These are phyloP conservation scores for Catamblyrhynchus diadema DNA, from an alignment of 2,797 vertebrate species.

Conservation along the genomic window DNA sequence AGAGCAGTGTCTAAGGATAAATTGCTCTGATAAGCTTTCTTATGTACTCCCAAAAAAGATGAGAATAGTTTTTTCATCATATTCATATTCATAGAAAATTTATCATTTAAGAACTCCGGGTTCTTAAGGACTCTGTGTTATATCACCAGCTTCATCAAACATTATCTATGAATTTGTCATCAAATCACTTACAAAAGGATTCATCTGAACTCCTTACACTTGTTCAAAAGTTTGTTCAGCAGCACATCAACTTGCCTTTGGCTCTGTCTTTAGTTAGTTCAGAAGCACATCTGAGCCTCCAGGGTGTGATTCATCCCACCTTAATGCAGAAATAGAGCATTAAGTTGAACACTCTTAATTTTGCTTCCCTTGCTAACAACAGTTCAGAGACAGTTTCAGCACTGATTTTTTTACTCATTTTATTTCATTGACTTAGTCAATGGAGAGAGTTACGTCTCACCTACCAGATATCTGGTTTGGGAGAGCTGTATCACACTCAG, in stretches of 20 bases:
- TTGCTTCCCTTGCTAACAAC: conserved; percentile 8
- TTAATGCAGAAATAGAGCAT: not conserved
- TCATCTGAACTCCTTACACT: not conserved
- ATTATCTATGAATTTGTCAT: not conserved
- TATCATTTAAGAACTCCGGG: not conserved
- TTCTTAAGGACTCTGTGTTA: not conserved
- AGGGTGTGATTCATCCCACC: not conserved
- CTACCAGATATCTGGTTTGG: not conserved
- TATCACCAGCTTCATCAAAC: not conserved
- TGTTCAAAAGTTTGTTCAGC: not conserved
- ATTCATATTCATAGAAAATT: not conserved
- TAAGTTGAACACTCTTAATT: conserved; percentile 18
- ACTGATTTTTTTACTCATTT: not conserved
- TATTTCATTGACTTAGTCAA: not conserved
- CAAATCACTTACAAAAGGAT: not conserved
- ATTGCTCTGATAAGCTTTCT: not conserved
- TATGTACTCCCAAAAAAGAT: not conserved
- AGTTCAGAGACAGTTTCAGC: not conserved
- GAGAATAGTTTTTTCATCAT: not conserved
- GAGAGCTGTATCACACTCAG: not conserved
- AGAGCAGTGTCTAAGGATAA: not conserved
- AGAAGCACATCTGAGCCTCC: not conserved
- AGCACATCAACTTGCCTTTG: not conserved
- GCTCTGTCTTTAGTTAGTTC: not conserved
- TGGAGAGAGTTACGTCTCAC: not conserved